Conservation (phyloP, 1,140 invertebrate species). For the Polypedilum pembai region DNA sequence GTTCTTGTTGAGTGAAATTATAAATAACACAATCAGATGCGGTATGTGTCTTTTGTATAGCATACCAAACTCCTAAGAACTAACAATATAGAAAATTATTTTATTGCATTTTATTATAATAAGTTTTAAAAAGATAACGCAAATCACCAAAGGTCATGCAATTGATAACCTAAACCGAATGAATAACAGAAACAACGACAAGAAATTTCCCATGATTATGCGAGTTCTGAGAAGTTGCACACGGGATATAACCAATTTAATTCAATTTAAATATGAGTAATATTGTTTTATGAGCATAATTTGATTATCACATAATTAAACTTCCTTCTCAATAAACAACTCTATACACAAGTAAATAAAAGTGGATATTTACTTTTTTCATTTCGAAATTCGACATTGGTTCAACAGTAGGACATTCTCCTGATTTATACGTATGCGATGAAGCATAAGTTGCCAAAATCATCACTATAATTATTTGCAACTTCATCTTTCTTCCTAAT, state of each 20-base stretch:
- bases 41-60: slow-evolving; percentile 75
- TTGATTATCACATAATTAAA: background rate
- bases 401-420: slow-evolving; percentile 63
- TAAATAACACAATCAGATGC: slow-evolving; percentile 69
- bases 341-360: background rate
- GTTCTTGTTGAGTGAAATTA: slow-evolving; percentile 66
- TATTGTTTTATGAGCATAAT: background rate
- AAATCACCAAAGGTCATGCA: too few species aligned
- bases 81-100: too few species aligned
- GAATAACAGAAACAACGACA: too few species aligned
- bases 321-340: background rate
- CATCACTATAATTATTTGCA: background rate
- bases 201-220: background rate
- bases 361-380: slow-evolving; percentile 51
- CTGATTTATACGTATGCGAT: slow-evolving; percentile 53
- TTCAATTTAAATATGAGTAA: background rate
- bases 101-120: too few species aligned
- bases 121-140: too few species aligned
- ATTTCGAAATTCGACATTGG: slow-evolving; percentile 63
- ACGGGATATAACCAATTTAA: background rate
- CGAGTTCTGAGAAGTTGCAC: background rate
- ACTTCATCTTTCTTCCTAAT: background rate
- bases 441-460: background rate
- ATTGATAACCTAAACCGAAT: too few species aligned
- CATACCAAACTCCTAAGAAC: slow-evolving; percentile 75